Evolutionary conservation across 1,140 invertebrate genomes (phyloP).

Genomic region (Halesus radiatus): DNA sequence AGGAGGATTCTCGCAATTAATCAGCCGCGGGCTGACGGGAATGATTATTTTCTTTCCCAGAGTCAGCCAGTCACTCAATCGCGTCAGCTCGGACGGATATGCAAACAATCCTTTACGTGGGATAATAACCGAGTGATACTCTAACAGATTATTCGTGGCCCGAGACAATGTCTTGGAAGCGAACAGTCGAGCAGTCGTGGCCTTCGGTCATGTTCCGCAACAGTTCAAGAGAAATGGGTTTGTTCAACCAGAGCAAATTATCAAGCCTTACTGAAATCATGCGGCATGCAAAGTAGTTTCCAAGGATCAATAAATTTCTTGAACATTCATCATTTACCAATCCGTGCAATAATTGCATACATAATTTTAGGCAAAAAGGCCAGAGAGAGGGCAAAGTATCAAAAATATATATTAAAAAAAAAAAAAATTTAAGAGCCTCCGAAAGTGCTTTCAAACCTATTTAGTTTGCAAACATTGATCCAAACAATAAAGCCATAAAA

Average conservation of each 20-base stretch:
- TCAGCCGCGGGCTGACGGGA: constrained; percentile 27
- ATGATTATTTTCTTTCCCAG: constrained; percentile 5
- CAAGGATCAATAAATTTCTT: no score
- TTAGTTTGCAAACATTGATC: background rate
- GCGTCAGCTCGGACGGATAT: constrained; percentile 19
- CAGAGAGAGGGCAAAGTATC: no score
- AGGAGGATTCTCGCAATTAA: constrained; percentile 12
- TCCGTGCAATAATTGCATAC: background rate
- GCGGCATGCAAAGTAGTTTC: no score
- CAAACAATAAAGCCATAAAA: background rate
- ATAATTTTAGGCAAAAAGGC: background rate
- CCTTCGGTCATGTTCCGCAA: background rate
- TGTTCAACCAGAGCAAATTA: background rate
- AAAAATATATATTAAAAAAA: background rate
- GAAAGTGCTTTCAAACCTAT: background rate
- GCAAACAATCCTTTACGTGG: constrained; percentile 17
- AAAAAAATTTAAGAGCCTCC: background rate
- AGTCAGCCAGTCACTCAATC: constrained; percentile 13
- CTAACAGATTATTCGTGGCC: background rate
- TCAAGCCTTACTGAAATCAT: no score
- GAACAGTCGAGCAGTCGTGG: background rate
- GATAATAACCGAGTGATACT: background rate
- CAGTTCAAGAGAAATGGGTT: background rate
- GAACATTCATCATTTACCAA: background rate
- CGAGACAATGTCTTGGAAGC: background rate